Evolutionary conservation across 2,113 vertebrate genomes (phyloP), one percentile per base, ranked within the genome.

Genomic region (Neomonachus schauinslandi): DNA sequence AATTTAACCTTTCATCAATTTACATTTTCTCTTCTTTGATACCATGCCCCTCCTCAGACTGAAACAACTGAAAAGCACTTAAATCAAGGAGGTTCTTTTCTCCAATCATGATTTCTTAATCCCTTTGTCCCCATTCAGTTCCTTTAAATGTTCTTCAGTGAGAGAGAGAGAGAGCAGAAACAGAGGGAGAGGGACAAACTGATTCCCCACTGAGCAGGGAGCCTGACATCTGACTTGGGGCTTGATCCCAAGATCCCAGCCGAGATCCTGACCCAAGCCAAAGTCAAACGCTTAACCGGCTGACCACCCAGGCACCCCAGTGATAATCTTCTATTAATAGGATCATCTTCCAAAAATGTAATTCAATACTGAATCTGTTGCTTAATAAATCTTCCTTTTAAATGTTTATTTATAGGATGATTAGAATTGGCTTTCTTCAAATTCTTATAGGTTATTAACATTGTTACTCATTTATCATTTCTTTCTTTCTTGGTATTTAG

Each of bases 401-500:
- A 87, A 74, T 51, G 10, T 10, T 79, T 80, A 4, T 72, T 89
- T 51, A 76, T 31, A 67, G 24, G 91, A 71, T 67, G 36, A 81
- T 72, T 91, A 67, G 21, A 89, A 80, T 28, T 24, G 55, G 19
- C 21, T 63, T 74, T 85, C 63, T 85, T 51, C 28, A 95, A 26
- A 61, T 69, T 91, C n/a, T 92, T 85, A n/a, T 1, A 89, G 26
- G n/a, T 82, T 92, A 46, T 87, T 81, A 53, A 31, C 7, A 39
- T 8, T 42, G 10, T n/a, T 79, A 36, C 22, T 96, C 9, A 67
- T 53, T 94, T 76, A 39, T 87, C 49, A 22, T 72, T 91, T 53
- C 13, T 89, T 95, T 76, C 33, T 95, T 61, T 92, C 16, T 83
- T 96, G 42, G 7, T 69, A 53, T 80, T 69, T 90, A 88, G 19